phyloP scores from a whole-genome alignment of 2,888 invertebrate genomes.

The Hetaerina titia region DNA sequence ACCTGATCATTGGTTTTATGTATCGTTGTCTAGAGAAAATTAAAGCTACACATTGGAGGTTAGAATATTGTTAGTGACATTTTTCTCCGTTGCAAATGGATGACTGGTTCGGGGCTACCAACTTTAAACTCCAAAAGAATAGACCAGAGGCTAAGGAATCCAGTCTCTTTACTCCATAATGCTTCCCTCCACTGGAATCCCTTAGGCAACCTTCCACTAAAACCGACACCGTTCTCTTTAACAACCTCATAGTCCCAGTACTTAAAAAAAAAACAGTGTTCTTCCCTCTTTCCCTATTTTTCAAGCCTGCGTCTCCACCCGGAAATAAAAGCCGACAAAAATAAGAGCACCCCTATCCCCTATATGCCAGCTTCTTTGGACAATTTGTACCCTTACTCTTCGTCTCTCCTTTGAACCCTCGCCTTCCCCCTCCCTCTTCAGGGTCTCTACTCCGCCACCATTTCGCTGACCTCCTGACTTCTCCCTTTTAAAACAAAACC shows the following conservation, averaged over 20 bases:
- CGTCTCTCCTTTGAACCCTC: not conserved
- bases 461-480: constrained; percentile 8
- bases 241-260: not conserved
- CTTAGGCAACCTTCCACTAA: not conserved
- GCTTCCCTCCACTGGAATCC: not conserved
- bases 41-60: too few species aligned
- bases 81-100: too few species aligned
- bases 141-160: not conserved
- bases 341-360: not conserved
- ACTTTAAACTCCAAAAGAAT: not conserved
- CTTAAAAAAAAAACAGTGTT: not conserved
- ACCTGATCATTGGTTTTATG: too few species aligned
- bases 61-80: too few species aligned
- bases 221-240: not conserved
- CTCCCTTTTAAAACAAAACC: not conserved
- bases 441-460: not conserved
- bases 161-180: not conserved
- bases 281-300: not conserved
- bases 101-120: too few species aligned
- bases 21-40: too few species aligned
- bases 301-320: not conserved
- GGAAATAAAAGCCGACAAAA: not conserved
- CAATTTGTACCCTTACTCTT: not conserved
- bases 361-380: not conserved
- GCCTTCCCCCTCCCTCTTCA: not conserved